Evolutionary conservation across 2,888 invertebrate genomes (phyloP), one percentile per base, ranked within the genome.

Genomic region (Ditylenchus weischeri): DNA sequence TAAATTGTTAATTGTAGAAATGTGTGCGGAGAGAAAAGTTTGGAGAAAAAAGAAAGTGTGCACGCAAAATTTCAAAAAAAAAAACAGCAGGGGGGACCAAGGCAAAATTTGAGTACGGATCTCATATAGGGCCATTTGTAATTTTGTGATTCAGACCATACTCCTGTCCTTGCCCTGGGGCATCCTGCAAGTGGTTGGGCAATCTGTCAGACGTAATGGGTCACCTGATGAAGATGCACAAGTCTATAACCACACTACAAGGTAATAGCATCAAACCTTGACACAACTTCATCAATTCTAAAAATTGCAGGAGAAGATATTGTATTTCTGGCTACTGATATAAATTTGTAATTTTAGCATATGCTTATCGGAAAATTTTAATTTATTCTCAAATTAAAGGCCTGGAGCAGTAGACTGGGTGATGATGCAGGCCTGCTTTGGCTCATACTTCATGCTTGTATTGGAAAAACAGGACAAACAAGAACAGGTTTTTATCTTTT

Each of bases 401-500:
- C 43, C 43, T 43, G 98, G 98, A 69, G 82, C 83, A 4, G 83
- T 83, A 21, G 83, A 83, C 67, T 83, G 83, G 83, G 86, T 87
- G 5, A 99, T 99, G 98, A 98, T 99, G 96, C 98, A 99, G 86
- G 93, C 93, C 38, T 99, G 98, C 85, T 99, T 96, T 84, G 93
- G 93, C 66, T 94, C 94, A 84, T 93, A 96, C 85, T 99, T 99
- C 83, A 98, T 99, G 96, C 88, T 99, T 75, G 96, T 99, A 48
- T 88, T 99, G 62, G 98, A 98, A 84, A 72, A 79, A 50, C 93
- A 94, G 85, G 94, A 94, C 83, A 96, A 96, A 84, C 92, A 90
- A 84, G 94, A 96, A 60, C 76, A 43, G 43, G 43, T 43, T 43
- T 43, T 43, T 43, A 43, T 15, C 43, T 15, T 15, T 43, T 38